Conservation (phyloP, 2,888 invertebrate species). For the Muschampia plurimacula region DNA sequence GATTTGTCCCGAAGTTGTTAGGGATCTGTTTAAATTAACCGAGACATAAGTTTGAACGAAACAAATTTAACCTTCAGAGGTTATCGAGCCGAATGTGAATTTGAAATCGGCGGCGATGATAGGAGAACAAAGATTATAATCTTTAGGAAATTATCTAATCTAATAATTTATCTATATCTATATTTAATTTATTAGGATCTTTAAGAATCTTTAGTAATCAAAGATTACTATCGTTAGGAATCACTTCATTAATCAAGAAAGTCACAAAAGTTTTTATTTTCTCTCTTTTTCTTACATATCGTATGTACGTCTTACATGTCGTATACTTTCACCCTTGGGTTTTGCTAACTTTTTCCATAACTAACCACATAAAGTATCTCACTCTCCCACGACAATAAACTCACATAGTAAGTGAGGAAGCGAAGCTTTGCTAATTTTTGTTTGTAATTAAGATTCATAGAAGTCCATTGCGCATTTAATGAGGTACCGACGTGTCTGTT, state of each 20-base stretch:
- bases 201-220: no score
- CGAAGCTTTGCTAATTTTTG: constrained; percentile 15
- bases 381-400: neutral
- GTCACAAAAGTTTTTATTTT: no score
- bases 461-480: constrained; percentile 20
- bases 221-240: no score
- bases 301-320: no score
- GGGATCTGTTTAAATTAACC: constrained; percentile 23
- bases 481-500: constrained; percentile 22
- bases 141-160: no score
- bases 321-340: neutral
- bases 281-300: no score
- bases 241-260: no score
- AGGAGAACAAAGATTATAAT: no score
- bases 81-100: constrained; percentile 25
- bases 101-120: constrained; percentile 21
- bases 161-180: no score
- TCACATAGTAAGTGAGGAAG: neutral
- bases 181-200: no score
- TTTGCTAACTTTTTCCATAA: neutral
- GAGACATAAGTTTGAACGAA: constrained; percentile 32
- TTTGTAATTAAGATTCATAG: constrained; percentile 20
- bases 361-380: neutral
- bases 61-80: constrained; percentile 39
- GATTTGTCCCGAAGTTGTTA: constrained; percentile 23